These are phyloP conservation scores for Carlito syrichta DNA, from an alignment of 2,113 vertebrate species.

Conservation along the genomic window DNA sequence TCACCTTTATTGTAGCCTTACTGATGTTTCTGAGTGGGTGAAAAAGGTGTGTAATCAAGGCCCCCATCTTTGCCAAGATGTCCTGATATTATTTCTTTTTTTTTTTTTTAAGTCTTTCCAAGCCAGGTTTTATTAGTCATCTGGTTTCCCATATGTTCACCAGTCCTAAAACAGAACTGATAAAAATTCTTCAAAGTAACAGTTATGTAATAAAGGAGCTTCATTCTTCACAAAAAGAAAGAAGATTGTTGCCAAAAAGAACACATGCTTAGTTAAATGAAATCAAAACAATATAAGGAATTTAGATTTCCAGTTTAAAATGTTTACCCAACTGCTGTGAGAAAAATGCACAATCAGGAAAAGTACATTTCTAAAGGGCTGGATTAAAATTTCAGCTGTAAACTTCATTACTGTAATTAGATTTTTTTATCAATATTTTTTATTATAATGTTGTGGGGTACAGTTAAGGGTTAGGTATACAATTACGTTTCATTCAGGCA, in stretches of 20 bases:
- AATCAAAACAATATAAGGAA: slow-evolving; percentile 73
- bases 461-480: too few relatives aligned
- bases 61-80: neutral
- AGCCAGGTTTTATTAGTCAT: slow-evolving; percentile 20
- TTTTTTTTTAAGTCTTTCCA: too few relatives aligned
- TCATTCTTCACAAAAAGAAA: slow-evolving; percentile 60
- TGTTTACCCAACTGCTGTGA: slow-evolving; percentile 68
- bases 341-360: slow-evolving; percentile 76
- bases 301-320: slow-evolving; percentile 59
- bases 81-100: slow-evolving; percentile 32
- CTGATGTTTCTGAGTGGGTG: neutral
- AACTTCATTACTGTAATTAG: slow-evolving; percentile 67
- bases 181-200: slow-evolving; percentile 39
- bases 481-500: too few relatives aligned
- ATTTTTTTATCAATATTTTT: too few relatives aligned
- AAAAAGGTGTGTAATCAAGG: neutral
- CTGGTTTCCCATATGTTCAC: slow-evolving; percentile 26
- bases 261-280: slow-evolving; percentile 61
- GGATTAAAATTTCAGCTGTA: slow-evolving; percentile 74
- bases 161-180: slow-evolving; percentile 42
- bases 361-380: slow-evolving; percentile 68
- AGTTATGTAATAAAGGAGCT: neutral
- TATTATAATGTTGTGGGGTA: too few relatives aligned
- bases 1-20: slow-evolving; percentile 1
- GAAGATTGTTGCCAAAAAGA: slow-evolving; percentile 48